Evolutionary conservation across 2,797 vertebrate genomes (phyloP), one percentile per base, ranked within the genome.

Genomic region (Lacerta viridis): DNA sequence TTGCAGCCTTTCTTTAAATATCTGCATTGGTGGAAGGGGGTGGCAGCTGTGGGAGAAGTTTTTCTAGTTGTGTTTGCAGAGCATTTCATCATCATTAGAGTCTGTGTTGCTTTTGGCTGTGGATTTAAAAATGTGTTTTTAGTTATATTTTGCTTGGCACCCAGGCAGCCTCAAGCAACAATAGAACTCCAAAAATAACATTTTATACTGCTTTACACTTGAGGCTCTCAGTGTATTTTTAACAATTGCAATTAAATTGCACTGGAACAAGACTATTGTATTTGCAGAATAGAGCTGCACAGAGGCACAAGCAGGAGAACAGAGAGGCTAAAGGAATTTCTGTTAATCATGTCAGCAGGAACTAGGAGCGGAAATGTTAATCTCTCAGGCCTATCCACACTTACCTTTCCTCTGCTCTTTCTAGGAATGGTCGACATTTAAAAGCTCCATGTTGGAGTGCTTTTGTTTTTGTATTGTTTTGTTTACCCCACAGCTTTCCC

Each of bases 81-180:
- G 74, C 72, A 66, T 85, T 85, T 86, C n/a, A 7, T 79, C 41
- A 17, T 46, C 39, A 86, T 86, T n/a, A 27, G 20, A 69, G 64
- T 18, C 11, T 39, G 2, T 68, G 76, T 69, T 86, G 41, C 36
- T 23, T 69, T 86, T 86, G 76, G 85, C 85, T 50, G 41, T n/a
- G 4, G 64, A 15, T 79, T 50, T 46, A 36, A 55, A 79, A 86
- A 86, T 79, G 43, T 55, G n/a, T 71, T 77, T 86, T 79, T 27
- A 33, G 41, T 78, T 36, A 33, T 86, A 18, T 79, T 79, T 86
- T 86, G 76, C 64, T 79, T 86, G 85, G 76, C 76, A 50, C 8
- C 36, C 83, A 61, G 50, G 29, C 46, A 75, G 25, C 61, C 41
- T 36, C 64, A 55, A 39, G 55, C 85, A 79, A 11, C 61, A 25